These are phyloP conservation scores for Palloptera scutellata DNA, from an alignment of 2,888 invertebrate species.

Conservation along the genomic window DNA sequence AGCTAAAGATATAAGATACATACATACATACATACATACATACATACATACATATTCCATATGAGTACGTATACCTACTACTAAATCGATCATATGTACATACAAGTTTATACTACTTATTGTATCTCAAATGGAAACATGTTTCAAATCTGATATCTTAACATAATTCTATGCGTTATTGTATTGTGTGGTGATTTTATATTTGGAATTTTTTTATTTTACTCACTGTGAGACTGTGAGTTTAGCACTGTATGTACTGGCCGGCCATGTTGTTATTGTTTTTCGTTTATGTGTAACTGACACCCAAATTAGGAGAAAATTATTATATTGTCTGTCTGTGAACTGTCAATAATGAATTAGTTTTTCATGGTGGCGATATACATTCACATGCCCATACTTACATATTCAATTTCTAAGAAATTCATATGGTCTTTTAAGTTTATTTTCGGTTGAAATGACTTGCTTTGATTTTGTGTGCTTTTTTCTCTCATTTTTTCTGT, in stretches of 20 bases:
- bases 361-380: background rate
- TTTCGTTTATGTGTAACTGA: constrained; percentile 48
- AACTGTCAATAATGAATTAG: constrained; percentile 29
- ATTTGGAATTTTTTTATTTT: constrained; percentile 21
- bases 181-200: constrained; percentile 27
- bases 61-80: no score
- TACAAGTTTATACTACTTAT: constrained; percentile 1
- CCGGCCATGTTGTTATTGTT: constrained; percentile 19
- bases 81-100: background rate
- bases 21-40: background rate
- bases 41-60: background rate
- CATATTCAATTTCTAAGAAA: background rate
- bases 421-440: background rate
- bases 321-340: constrained; percentile 55
- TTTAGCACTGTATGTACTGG: constrained; percentile 12
- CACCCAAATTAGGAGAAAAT: constrained; percentile 59
- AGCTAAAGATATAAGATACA: no score
- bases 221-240: constrained; percentile 7
- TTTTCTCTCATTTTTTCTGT: no score
- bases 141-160: constrained; percentile 34
- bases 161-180: constrained; percentile 11
- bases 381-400: no score
- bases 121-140: constrained; percentile 31
- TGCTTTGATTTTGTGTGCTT: no score
- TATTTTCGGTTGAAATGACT: background rate